phyloP scores from a whole-genome alignment of 2,888 invertebrate species.

The Axea sp. region DNA sequence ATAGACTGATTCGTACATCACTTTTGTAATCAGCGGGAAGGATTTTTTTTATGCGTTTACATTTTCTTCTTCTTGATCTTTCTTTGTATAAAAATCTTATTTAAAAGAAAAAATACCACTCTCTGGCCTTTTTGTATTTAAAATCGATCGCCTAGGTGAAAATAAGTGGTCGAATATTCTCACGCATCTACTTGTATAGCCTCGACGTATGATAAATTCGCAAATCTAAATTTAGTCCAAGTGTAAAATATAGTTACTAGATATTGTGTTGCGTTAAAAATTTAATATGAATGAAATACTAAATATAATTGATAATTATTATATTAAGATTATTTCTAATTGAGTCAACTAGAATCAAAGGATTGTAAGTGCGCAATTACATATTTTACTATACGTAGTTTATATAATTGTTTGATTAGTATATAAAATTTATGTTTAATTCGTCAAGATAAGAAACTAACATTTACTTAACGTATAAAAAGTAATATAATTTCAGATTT shows the following conservation, averaged over 20 bases:
- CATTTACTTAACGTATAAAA: too few relatives aligned
- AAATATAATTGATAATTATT: slow-evolving; percentile 14
- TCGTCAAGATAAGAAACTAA: too few relatives aligned
- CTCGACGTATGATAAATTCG: slow-evolving; percentile 14
- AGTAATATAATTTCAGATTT: too few relatives aligned
- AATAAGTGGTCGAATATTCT: not conserved
- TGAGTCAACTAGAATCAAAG: too few relatives aligned
- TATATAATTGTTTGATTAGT: too few relatives aligned
- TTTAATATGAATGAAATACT: slow-evolving; percentile 23
- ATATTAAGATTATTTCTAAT: too few relatives aligned
- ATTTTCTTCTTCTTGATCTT: not conserved
- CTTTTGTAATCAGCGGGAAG: too few relatives aligned
- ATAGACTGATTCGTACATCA: not conserved
- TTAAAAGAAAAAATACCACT: slow-evolving; percentile 18
- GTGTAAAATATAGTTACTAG: slow-evolving; percentile 50
- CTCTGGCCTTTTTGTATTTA: slow-evolving; percentile 56
- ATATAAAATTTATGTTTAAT: too few relatives aligned
- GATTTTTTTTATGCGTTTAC: too few relatives aligned
- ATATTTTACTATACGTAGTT: too few relatives aligned
- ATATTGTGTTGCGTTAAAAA: slow-evolving; percentile 16
- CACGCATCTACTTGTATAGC: slow-evolving; percentile 32
- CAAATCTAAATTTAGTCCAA: slow-evolving; percentile 45
- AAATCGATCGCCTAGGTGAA: slow-evolving; percentile 8
- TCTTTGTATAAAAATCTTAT: slow-evolving; percentile 27
- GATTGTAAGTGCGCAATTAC: too few relatives aligned